Evolutionary conservation across 53 echinoderm and acorn worm genomes (phyloP).

Genomic region (Patiria pectinifera): DNA sequence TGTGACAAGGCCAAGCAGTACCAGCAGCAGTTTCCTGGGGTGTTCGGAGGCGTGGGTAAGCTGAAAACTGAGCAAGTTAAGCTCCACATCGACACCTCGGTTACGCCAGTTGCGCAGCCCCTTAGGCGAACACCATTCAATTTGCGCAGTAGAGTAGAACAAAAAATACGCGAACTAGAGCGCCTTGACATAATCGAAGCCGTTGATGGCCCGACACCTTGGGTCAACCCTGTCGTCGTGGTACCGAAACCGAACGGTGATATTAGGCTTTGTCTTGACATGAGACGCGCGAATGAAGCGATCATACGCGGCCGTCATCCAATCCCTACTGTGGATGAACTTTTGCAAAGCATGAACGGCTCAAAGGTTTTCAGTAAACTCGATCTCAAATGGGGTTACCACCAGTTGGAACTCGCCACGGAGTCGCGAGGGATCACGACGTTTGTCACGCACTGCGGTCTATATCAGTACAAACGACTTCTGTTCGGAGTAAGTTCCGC

Average conservation of each 20-base stretch:
- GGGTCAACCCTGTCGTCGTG: too few relatives aligned
- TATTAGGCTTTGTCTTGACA: conserved; percentile 67
- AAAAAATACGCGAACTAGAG: too few relatives aligned
- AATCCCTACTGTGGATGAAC: conserved; percentile 77
- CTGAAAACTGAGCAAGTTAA: conserved; percentile 59
- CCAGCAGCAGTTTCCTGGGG: too few relatives aligned
- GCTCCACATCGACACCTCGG: conserved; percentile 45
- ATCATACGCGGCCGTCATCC: conserved; percentile 64
- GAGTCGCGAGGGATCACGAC: conserved; percentile 68
- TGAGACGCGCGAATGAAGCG: conserved; percentile 80
- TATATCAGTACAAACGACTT: conserved; percentile 68
- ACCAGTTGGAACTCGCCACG: conserved; percentile 69
- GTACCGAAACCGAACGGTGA: conserved; percentile 61
- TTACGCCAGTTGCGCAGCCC: conserved; percentile 48
- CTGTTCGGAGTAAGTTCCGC: conserved; percentile 60
- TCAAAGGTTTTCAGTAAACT: conserved; percentile 70
- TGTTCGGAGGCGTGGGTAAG: conserved; percentile 58
- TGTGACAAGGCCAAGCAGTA: too few relatives aligned
- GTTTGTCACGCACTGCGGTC: conserved; percentile 75
- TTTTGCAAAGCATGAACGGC: conserved; percentile 60
- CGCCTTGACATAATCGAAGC: too few relatives aligned
- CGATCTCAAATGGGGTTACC: conserved; percentile 74
- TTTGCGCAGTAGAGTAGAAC: too few relatives aligned
- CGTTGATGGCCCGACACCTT: too few relatives aligned
- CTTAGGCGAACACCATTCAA: not conserved